These are phyloP conservation scores for Orius laevigatus DNA, from an alignment of 1,140 invertebrate species.

Conservation along the genomic window DNA sequence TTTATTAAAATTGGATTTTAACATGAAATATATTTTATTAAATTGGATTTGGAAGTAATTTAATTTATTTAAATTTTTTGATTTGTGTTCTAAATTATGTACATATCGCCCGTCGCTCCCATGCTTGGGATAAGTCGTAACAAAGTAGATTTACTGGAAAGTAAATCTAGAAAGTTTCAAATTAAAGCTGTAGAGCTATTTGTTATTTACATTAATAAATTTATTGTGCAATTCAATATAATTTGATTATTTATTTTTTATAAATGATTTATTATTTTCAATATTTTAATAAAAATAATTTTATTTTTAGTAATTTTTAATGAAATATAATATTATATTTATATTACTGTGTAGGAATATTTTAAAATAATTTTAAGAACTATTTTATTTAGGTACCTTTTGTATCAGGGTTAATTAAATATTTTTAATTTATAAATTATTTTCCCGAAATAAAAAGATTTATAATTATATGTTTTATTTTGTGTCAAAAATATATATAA, in stretches of 20 bases:
- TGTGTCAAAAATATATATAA: conserved; percentile 1
- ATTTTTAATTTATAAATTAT: conserved; percentile 1
- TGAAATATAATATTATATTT: conserved; percentile 13
- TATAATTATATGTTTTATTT: too few species aligned
- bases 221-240: conserved; percentile 31
- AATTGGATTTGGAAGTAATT: conserved; percentile 38
- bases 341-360: conserved; percentile 4
- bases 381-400: conserved; percentile 11
- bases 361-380: background rate
- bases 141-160: too few species aligned
- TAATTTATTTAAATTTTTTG: conserved; percentile 28
- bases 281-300: conserved; percentile 18
- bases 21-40: conserved; percentile 26
- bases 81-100: too few species aligned
- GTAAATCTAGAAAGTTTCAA: too few species aligned
- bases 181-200: conserved; percentile 36
- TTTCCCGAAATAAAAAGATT: too few species aligned
- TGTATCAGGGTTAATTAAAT: too few species aligned
- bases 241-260: conserved; percentile 24
- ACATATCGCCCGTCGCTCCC: conserved; percentile 53
- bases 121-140: too few species aligned
- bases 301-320: too few species aligned
- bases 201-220: too few species aligned
- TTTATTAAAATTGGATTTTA: conserved; percentile 27
- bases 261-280: conserved; percentile 14